phyloP scores from a whole-genome alignment of 2,113 vertebrate species.

The Oncorhynchus keta region DNA sequence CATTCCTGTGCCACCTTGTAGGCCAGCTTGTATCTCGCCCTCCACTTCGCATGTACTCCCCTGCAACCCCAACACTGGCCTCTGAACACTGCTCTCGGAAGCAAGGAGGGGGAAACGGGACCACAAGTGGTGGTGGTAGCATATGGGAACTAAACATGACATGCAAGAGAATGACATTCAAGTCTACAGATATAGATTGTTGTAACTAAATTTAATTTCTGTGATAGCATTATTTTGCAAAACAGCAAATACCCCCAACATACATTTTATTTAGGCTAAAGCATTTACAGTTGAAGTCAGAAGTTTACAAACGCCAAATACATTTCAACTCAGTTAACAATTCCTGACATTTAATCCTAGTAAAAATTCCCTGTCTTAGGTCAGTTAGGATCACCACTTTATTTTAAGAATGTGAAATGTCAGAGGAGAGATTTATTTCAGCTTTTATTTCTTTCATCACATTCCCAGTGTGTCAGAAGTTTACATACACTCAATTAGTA shows the following conservation, averaged over 20 bases:
- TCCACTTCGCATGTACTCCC: conserved; percentile 75
- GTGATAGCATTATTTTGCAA: neutral
- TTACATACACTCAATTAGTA: no score
- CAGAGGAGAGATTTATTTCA: no score
- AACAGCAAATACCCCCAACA: neutral
- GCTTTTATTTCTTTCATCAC: no score
- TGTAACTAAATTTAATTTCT: neutral
- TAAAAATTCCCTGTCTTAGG: no score
- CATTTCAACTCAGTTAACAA: no score
- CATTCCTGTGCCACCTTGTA: conserved; percentile 65
- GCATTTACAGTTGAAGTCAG: neutral
- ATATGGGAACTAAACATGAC: conserved; percentile 31
- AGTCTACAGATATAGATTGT: neutral
- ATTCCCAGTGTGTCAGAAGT: no score
- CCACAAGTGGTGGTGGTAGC: neutral
- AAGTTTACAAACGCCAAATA: no score
- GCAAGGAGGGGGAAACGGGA: conserved; percentile 56
- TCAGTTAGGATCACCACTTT: no score
- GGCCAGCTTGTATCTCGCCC: conserved; percentile 66
- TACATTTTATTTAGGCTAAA: neutral
- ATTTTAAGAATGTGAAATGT: no score
- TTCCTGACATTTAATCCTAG: no score
- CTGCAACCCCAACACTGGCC: conserved; percentile 55
- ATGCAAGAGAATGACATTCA: neutral
- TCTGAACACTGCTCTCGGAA: conserved; percentile 69